Evolutionary conservation across 2,888 invertebrate genomes (phyloP), one percentile per base, ranked within the genome.

Genomic region (Lysandra coridon): DNA sequence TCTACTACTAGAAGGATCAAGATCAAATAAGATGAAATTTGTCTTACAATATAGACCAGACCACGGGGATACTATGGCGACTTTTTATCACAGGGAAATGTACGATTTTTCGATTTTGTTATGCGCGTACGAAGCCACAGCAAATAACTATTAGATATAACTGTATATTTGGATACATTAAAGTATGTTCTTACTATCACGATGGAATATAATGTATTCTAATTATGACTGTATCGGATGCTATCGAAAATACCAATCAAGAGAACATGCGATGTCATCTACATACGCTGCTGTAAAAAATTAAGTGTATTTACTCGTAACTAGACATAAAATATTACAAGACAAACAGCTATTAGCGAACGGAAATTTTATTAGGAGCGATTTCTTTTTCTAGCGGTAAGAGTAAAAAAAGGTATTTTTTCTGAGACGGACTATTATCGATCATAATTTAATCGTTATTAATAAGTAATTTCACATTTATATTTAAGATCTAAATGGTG

Each of bases 281-380:
- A 74, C 78, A 81, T 78, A 80, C 79, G 80, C 80, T 76, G 77
- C 44, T 64, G 78, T 73, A 81, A 80, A 82, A 82, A 81, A 57
- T 37, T 53, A 23, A 80, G 69, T 64, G 40, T 78, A 76, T 78
- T 79, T 33, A 33, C 1, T 33, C 2, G 1, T 79, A 73, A 33
- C 64, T 33, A 14, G 62, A 17, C 62, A 62, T 74, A 75, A 44
- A 73, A 17, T 49, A 62, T 74, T 79, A 44, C 2, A 78, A 64
- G 78, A 33, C 69, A 33, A 33, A 69, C 69, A 37, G 33, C 14
- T 69, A 69, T 69, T 69, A 69, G 69, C 69, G 3, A 37, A 69
- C 14, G 14, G 69, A 69, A 33, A 33, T 69, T 69, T 69, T 33
- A 69, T 69, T 33, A 33, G 33, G 1, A 49, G 49, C 3, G 2